Base-by-base conservation (phyloP, 2,113 vertebrate species). In the Melanerpes formicivorus region DNA sequence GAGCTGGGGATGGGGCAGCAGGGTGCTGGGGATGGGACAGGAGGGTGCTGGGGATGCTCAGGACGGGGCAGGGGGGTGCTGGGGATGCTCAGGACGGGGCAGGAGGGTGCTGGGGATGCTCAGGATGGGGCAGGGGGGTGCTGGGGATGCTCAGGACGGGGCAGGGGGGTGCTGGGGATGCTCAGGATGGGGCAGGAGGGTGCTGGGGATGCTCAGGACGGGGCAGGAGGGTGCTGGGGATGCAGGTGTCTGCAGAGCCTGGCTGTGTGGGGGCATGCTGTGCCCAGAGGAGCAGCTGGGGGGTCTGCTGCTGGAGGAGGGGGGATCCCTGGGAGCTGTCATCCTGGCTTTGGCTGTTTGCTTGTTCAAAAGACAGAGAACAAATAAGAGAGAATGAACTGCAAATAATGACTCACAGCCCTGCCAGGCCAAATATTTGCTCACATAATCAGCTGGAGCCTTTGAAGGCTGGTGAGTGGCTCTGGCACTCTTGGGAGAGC, bases 371-470 rank as follows among this genome's bases (percentile, higher is more conserved):
- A 94, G 94, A 90, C 88, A 90, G 94, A 84, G 92, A 95, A 94
- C 93, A 96, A 96, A 94, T 92, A 96, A 50, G 84, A 92, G 89
- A 94, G 90, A 96, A 96, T 95, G 96, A 96, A 96, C 86, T 93
- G 93, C 95, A 95, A 96, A 96, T 94, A 96, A 87, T 92, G 91
- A 83, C 81, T 93, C 92, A 80, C 87, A 83, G 89, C 87, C 27
- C 73, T 96, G 74, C 54, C 79, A 89, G 50, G 48, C 37, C 89
- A 95, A 94, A 93, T 95, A 93, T 96, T 96, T 95, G 93, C 69
- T 78, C 75, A 1, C 58, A 54, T 87, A 89, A 96, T 95, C 84
- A n/a, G 16, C 25, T 7, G 16, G 65, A 80, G 87, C 54, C 65
- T 91, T 69, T 30, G 81, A 75, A 60, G 44, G 1, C 64, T 85